phyloP scores from a whole-genome alignment of 2,888 invertebrate genomes.

The Pollenia amentaria region DNA sequence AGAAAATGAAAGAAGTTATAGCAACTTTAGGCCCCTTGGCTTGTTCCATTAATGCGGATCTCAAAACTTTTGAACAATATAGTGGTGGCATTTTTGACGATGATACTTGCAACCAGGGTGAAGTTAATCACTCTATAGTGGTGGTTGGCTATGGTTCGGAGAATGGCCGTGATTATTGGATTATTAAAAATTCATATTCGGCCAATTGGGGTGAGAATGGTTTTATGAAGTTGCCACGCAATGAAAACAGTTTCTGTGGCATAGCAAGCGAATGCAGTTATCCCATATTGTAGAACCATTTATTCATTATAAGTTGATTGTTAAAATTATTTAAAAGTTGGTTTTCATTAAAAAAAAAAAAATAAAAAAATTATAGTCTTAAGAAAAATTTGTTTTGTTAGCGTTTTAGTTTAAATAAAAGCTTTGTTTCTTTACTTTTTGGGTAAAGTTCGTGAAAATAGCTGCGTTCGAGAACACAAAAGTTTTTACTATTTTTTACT shows the following conservation, averaged over 20 bases:
- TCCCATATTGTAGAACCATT: constrained; percentile 79
- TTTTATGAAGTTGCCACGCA: constrained; percentile 81
- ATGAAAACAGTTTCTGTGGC: constrained; percentile 82
- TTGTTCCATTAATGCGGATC: constrained; percentile 81
- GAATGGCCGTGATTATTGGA: constrained; percentile 83
- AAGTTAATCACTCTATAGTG: constrained; percentile 82
- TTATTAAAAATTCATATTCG: constrained; percentile 83
- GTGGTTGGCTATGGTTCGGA: constrained; percentile 83
- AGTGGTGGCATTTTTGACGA: constrained; percentile 82
- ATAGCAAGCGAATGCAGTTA: constrained; percentile 84
- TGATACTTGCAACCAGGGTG: constrained; percentile 81
- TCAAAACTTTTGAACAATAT: constrained; percentile 82
- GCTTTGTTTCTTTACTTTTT: too few species aligned
- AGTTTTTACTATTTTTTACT: too few species aligned
- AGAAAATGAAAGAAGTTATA: constrained; percentile 82
- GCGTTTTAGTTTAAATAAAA: too few species aligned
- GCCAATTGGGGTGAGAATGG: constrained; percentile 84
- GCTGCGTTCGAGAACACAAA: too few species aligned
- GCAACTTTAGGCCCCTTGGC: constrained; percentile 82
- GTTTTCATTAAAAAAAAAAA: neutral
- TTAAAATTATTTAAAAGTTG: neutral
- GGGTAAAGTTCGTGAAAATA: too few species aligned
- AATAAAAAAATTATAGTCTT: neutral
- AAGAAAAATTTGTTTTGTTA: neutral
- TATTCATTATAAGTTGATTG: too few species aligned